These are phyloP conservation scores for Ephydatia muelleri DNA, from an alignment of 37 sponge, comb jelly and placozoan species.

Conservation along the genomic window DNA sequence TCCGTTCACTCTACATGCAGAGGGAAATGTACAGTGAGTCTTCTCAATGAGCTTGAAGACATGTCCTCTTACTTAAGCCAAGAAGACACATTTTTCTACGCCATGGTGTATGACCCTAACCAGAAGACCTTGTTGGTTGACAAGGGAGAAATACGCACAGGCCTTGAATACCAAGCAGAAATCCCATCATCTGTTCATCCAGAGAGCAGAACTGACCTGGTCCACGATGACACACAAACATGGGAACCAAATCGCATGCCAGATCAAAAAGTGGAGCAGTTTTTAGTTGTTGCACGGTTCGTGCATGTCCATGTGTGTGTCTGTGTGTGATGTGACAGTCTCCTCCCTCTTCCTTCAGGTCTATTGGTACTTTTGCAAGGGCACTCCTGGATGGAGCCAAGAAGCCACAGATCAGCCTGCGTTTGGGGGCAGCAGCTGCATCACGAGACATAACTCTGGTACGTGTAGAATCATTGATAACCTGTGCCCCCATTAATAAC, in stretches of 20 bases:
- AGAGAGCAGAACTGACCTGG: constrained; percentile 32
- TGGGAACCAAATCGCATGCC: constrained; percentile 83
- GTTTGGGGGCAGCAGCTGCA: constrained; percentile 93
- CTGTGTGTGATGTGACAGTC: not conserved
- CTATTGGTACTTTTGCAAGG: constrained; percentile 96
- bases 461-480: not conserved
- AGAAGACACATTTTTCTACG: constrained; percentile 92
- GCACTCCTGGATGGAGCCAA: constrained; percentile 88
- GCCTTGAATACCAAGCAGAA: constrained; percentile 86
- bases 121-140: constrained; percentile 88
- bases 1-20: constrained; percentile 16
- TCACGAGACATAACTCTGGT: constrained; percentile 93
- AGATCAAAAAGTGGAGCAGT: constrained; percentile 90
- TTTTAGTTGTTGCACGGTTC: constrained; percentile 84
- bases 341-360: constrained; percentile 32
- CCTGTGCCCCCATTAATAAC: too few species aligned
- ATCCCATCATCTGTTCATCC: constrained; percentile 50
- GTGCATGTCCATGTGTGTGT: not conserved
- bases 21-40: constrained; percentile 87
- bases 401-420: constrained; percentile 88
- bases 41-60: constrained; percentile 90
- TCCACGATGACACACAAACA: constrained; percentile 53
- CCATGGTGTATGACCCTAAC: constrained; percentile 94
- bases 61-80: constrained; percentile 66
- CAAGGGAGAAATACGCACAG: constrained; percentile 89